Evolutionary conservation across 2,888 invertebrate species (phyloP).

Genomic region (Ophion slaviceki): DNA sequence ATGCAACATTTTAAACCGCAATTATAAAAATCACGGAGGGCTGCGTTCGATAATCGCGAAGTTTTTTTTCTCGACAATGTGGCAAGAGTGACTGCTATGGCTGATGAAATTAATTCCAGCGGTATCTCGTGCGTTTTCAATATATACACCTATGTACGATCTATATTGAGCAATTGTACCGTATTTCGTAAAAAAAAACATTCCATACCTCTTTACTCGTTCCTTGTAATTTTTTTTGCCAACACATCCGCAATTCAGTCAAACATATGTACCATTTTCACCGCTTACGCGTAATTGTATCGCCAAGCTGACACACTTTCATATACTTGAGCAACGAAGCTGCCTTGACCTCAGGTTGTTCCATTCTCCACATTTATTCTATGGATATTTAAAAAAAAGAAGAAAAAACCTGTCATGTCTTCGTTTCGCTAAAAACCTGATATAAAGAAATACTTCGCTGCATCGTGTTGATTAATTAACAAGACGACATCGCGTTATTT

Average conservation of each 20-base stretch:
- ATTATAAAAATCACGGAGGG: slow-evolving; percentile 23
- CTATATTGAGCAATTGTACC: slow-evolving; percentile 58
- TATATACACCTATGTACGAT: slow-evolving; percentile 31
- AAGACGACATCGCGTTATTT: slow-evolving; percentile 17
- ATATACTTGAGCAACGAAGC: slow-evolving; percentile 5
- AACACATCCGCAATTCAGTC: slow-evolving; percentile 3
- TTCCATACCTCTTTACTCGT: slow-evolving; percentile 14
- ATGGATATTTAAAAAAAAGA: neutral
- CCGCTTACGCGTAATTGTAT: neutral
- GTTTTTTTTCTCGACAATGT: slow-evolving; percentile 40
- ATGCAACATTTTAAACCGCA: neutral
- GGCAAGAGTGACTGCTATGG: slow-evolving; percentile 46
- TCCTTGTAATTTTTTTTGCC: neutral
- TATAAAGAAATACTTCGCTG: no score
- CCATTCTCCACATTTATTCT: slow-evolving; percentile 18
- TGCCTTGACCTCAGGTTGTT: neutral
- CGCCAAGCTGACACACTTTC: neutral
- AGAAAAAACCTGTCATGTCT: neutral
- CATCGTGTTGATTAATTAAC: slow-evolving; percentile 24
- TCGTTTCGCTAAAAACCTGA: neutral
- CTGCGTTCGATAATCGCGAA: slow-evolving; percentile 19
- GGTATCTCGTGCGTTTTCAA: slow-evolving; percentile 21
- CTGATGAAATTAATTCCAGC: slow-evolving; percentile 54
- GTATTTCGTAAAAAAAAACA: slow-evolving; percentile 31
- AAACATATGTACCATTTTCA: neutral